A percentile compares a stretch with the other conserved stretches of the same genome.
Conservation (phyloP, 2,888 invertebrate species). For the Tinea trinotella region DNA sequence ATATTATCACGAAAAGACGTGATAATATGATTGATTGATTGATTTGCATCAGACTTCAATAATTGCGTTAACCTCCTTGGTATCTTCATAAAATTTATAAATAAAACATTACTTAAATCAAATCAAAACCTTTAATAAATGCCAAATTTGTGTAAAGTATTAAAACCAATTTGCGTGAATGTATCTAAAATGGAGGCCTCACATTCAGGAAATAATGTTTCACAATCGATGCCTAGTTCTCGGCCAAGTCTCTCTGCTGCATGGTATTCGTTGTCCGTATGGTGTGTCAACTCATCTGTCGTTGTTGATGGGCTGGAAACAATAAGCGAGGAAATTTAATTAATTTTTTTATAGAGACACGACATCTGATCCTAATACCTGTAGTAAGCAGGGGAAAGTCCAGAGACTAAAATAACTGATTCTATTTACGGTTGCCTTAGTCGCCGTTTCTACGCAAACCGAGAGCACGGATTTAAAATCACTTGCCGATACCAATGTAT, state of each 20-base stretch:
- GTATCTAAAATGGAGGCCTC: constrained; percentile 71
- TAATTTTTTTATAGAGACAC: too few relatives aligned
- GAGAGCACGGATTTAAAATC: too few relatives aligned
- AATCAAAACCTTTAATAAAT: constrained; percentile 28
- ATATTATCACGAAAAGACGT: too few relatives aligned
- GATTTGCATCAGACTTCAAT: too few relatives aligned
- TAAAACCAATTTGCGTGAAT: constrained; percentile 64
- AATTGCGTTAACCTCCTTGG: too few relatives aligned
- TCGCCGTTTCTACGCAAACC: too few relatives aligned
- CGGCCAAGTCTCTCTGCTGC: constrained; percentile 80
- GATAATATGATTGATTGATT: too few relatives aligned
- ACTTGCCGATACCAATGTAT: too few relatives aligned
- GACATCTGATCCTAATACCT: too few relatives aligned
- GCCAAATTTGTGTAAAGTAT: constrained; percentile 59
- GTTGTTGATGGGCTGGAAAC: constrained; percentile 79
- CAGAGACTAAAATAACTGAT: not conserved
- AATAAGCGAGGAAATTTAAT: constrained; percentile 19
- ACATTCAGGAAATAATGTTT: constrained; percentile 76
- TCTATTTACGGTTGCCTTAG: too few relatives aligned
- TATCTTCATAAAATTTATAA: too few relatives aligned
- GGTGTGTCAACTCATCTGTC: constrained; percentile 73
- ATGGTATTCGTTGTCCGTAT: constrained; percentile 80
- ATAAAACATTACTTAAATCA: not conserved
- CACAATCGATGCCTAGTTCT: constrained; percentile 62
- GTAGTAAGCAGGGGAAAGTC: too few relatives aligned